Evolutionary conservation across 2,113 vertebrate species (phyloP), one percentile per base, ranked within the genome.

Genomic region (Hippotragus niger): DNA sequence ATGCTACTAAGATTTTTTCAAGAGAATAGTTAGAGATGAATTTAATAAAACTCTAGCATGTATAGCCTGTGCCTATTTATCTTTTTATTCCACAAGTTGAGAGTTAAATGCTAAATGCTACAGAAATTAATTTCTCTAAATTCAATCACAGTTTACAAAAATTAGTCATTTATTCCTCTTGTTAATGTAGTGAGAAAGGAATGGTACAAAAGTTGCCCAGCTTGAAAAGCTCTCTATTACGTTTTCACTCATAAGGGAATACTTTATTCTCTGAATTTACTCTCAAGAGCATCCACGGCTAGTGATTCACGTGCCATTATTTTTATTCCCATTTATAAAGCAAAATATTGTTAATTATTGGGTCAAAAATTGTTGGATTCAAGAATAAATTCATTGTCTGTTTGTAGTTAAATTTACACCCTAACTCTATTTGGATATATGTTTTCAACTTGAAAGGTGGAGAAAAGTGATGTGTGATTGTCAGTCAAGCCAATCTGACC

Each of bases 331-430:
- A 86, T 95, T 98, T 91, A 14, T 57, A 96, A 97, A 94, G 98
- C 95, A 97, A 98, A 97, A 94, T 98, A 93, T 57, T 94, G 16
- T 27, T 92, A 89, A 85, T 97, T 84, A 87, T 88, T 84, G 96
- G 14, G 95, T 91, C 87, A 98, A 80, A 95, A 96, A 78, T 60
- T 96, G 11, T 45, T 43, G 45, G 27, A 17, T 40, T 7, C 74
- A 93, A 67, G 7, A 78, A 88, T 91, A 94, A 53, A 93, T 91
- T 57, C 40, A 23, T 10, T 78, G 71, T 97, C 40, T 36, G 45
- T n/a, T 57, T 62, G 0, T 53, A 55, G 14, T 80, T 93, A 90
- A 86, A 91, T 47, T 53, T 60, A 93, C 81, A 47, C 9, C 7
- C 29, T 82, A 27, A 55, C 19, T 87, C 15, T 93, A 47, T 52